These are phyloP conservation scores for Cuculus canorus DNA, from an alignment of 2,797 vertebrate genomes.

Conservation along the genomic window DNA sequence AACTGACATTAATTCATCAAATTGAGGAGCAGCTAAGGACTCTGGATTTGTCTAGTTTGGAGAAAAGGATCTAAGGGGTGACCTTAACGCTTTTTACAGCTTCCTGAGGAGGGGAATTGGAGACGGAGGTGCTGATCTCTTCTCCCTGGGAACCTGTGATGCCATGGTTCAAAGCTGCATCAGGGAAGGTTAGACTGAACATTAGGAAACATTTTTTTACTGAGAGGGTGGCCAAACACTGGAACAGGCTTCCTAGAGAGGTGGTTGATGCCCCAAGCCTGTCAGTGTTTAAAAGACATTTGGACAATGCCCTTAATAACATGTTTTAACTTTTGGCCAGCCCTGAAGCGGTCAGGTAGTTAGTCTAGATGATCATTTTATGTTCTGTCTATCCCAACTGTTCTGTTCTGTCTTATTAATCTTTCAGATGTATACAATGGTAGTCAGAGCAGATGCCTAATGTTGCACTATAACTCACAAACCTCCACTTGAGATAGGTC, in stretches of 20 bases:
- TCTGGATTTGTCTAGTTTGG: neutral
- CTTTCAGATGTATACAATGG: neutral
- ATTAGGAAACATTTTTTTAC: neutral
- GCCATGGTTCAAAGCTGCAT: neutral
- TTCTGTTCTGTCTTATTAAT: neutral
- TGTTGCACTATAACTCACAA: neutral
- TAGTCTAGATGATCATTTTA: neutral
- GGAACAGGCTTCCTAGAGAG: neutral
- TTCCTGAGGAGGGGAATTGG: no score
- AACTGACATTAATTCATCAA: neutral
- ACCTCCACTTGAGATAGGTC: neutral
- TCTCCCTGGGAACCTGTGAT: neutral
- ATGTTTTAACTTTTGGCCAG: neutral
- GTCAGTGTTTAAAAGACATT: neutral
- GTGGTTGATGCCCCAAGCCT: neutral
- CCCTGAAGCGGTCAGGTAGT: neutral
- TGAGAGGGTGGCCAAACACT: neutral
- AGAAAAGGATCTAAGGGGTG: neutral
- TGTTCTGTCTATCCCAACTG: neutral
- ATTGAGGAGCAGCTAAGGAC: neutral
- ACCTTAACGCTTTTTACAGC: no score
- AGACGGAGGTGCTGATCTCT: no score
- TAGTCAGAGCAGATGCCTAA: neutral
- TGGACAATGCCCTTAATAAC: neutral
- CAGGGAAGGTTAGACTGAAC: neutral